phyloP scores from a whole-genome alignment of 1,140 invertebrate genomes.

The Stegodyphus mimosarum region DNA sequence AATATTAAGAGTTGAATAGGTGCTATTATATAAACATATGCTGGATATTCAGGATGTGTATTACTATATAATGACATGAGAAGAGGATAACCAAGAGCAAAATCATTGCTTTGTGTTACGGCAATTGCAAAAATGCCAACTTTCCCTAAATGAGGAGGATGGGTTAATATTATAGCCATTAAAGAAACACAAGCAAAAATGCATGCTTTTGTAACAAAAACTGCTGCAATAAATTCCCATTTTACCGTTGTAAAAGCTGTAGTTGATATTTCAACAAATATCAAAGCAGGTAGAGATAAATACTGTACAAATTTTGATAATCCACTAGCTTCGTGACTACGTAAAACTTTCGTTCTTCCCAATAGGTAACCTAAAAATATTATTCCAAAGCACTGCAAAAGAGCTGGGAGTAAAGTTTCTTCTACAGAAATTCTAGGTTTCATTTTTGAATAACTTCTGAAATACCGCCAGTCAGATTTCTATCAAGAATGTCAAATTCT shows the following conservation, averaged over 20 bases:
- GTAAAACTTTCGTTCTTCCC: constrained; percentile 39
- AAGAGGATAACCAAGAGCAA: constrained; percentile 92
- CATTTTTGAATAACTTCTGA: neutral
- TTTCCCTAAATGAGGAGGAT: constrained; percentile 82
- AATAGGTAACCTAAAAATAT: constrained; percentile 84
- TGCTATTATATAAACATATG: constrained; percentile 92
- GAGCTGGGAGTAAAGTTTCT: constrained; percentile 73
- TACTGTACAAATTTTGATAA: constrained; percentile 80
- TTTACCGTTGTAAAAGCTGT: constrained; percentile 84
- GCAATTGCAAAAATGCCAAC: constrained; percentile 95
- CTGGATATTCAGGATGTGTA: constrained; percentile 88
- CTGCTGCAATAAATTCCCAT: constrained; percentile 88
- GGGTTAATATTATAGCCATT: constrained; percentile 81
- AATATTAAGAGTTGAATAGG: constrained; percentile 92
- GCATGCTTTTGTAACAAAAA: constrained; percentile 85
- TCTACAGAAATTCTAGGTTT: neutral
- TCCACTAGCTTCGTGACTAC: constrained; percentile 46
- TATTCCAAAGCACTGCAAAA: constrained; percentile 91
- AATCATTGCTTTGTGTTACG: constrained; percentile 97
- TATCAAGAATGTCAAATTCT: too few species aligned
- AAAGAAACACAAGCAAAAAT: constrained; percentile 86
- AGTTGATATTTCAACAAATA: constrained; percentile 89
- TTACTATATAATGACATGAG: constrained; percentile 72
- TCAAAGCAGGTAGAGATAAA: constrained; percentile 90
- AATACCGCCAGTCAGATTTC: too few species aligned